A percentile compares a stretch with the other conserved stretches of the same genome.
Evolutionary conservation across 1,140 invertebrate species (phyloP).

Genomic region (Pseudomyrmex sp.): DNA sequence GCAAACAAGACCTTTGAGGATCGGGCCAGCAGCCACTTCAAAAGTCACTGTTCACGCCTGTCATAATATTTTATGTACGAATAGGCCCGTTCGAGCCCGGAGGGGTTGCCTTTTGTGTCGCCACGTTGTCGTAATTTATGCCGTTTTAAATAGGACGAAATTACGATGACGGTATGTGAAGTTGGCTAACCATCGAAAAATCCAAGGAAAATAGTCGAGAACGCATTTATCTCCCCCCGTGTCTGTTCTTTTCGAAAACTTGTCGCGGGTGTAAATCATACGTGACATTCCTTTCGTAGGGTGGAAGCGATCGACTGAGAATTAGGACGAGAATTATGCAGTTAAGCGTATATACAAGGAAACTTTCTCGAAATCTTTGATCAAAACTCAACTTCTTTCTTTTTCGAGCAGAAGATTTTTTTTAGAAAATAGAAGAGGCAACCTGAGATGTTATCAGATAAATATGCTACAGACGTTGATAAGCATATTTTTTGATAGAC

Average conservation of each 20-base stretch:
- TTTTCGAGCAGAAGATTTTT: not conserved
- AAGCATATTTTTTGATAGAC: too few species aligned
- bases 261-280: slow-evolving; percentile 54
- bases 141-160: slow-evolving; percentile 45
- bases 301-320: slow-evolving; percentile 35
- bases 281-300: slow-evolving; percentile 39
- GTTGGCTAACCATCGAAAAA: slow-evolving; percentile 31
- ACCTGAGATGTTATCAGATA: not conserved
- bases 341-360: slow-evolving; percentile 4
- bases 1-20: slow-evolving; percentile 58
- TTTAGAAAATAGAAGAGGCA: not conserved
- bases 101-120: slow-evolving; percentile 56
- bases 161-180: not conserved
- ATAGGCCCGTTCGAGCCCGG: slow-evolving; percentile 11
- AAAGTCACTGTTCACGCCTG: slow-evolving; percentile 65
- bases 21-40: slow-evolving; percentile 43
- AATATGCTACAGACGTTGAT: not conserved
- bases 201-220: slow-evolving; percentile 52
- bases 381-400: slow-evolving; percentile 12
- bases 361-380: not conserved
- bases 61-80: slow-evolving; percentile 63
- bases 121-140: slow-evolving; percentile 46
- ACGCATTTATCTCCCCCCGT: not conserved
- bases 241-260: not conserved
- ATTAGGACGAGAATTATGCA: slow-evolving; percentile 58